Evolutionary conservation across 2,797 vertebrate species (phyloP).

Genomic region (Crocodylus rhombifer): DNA sequence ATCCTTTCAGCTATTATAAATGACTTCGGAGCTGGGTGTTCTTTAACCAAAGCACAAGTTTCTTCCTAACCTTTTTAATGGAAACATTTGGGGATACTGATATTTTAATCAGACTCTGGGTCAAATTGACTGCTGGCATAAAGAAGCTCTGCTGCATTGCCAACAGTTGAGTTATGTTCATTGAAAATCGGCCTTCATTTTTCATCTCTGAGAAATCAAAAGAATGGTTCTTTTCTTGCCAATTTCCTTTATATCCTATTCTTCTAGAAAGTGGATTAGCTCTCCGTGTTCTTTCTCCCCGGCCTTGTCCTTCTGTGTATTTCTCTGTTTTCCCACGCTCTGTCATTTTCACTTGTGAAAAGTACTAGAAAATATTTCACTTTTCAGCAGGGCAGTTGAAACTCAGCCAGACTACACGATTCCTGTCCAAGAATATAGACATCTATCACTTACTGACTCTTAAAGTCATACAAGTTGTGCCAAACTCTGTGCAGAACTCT

Average conservation of each 20-base stretch:
- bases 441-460: constrained; percentile 61
- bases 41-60: constrained; percentile 56
- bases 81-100: constrained; percentile 48
- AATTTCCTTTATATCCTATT: constrained; percentile 25
- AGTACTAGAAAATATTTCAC: constrained; percentile 56
- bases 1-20: constrained; percentile 68
- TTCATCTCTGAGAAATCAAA: constrained; percentile 43
- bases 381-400: constrained; percentile 25
- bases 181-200: constrained; percentile 63
- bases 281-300: background rate
- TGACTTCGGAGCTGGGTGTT: constrained; percentile 31
- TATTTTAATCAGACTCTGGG: constrained; percentile 59
- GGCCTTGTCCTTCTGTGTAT: background rate
- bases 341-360: constrained; percentile 36
- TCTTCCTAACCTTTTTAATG: constrained; percentile 39
- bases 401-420: constrained; percentile 55
- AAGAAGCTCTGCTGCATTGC: constrained; percentile 42
- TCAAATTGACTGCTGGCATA: constrained; percentile 55
- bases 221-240: constrained; percentile 42
- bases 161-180: constrained; percentile 45
- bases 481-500: constrained; percentile 40
- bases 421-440: constrained; percentile 58
- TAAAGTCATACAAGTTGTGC: constrained; percentile 54
- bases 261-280: constrained; percentile 20
- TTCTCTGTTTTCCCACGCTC: constrained; percentile 57